Base-by-base conservation (phyloP, 1,140 invertebrate genomes). In the Diuraphis noxia region DNA sequence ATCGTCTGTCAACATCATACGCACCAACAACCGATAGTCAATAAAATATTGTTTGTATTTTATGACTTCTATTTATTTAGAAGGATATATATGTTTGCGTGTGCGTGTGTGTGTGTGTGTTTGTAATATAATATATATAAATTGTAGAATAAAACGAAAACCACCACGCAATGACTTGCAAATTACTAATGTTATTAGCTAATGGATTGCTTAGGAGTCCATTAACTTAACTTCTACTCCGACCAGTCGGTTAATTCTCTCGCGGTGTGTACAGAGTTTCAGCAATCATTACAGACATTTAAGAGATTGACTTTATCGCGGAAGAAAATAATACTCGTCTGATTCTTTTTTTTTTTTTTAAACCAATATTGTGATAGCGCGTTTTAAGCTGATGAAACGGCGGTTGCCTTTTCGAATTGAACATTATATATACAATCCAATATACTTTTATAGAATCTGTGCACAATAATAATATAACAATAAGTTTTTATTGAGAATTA, bases 171-270 rank as follows among this genome's bases (percentile, higher is more conserved):
- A 88, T 88, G 86, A 88, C 86, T 88, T 88, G 86, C 86, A 88
- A 88, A 88, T 88, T 40, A 63, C 86, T 40, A 63, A 88, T 63
- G 86, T 88, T 88, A 88, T 88, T 88, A 88, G 86, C 86, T 88
- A 88, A 88, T 88, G 86, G 86, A 88, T 88, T 88, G 86, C 86
- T 63, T 43, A 87, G 49, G 49, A 87, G 49, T 52, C 85, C 85
- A 56, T 87, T 87, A 63, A 88, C 86, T 88, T 40, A 52, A 56
- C 86, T 88, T 88, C 40, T 63, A 88, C 36, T 56, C 49, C 86
- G 49, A 38, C 25, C 25, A 30, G 52, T 49, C 52, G 36, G 49
- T 56, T 56, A 56, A 52, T 38, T 30, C 46, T 56, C 23, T 40
- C 6, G 34, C 0, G 21, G 52, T 87, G 23, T 87, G 49, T 56